phyloP scores from a whole-genome alignment of 2,888 invertebrate species.

The Mimachlamys varia region DNA sequence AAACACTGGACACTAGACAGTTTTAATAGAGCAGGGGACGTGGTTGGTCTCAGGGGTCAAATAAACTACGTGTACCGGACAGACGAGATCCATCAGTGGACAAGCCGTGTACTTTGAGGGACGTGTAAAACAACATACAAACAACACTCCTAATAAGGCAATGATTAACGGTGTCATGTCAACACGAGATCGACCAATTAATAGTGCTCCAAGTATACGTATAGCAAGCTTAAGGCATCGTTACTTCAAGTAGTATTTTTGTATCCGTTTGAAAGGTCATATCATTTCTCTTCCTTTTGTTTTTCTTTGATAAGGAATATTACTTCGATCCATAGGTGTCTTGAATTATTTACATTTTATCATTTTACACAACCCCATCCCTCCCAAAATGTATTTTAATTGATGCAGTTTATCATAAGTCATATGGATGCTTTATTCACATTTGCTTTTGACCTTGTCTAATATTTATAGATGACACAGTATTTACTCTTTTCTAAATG shows the following conservation, averaged over 20 bases:
- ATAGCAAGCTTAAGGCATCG: not conserved
- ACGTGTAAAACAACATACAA: not conserved
- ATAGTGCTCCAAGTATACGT: not conserved
- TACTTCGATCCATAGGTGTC: no score
- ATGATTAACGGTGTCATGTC: not conserved
- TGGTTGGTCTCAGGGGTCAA: not conserved
- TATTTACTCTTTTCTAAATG: no score
- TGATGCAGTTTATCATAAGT: no score
- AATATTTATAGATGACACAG: no score
- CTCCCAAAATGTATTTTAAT: no score
- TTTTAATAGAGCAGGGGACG: not conserved
- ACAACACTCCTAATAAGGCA: slow-evolving; percentile 2
- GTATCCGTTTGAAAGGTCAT: no score
- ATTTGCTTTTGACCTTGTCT: no score
- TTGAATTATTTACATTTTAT: no score
- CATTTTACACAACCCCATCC: no score
- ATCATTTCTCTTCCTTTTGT: no score
- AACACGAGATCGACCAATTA: not conserved
- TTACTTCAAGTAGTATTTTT: not conserved
- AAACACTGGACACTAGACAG: not conserved
- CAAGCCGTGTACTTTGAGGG: not conserved
- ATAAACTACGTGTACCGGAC: slow-evolving; percentile 1
- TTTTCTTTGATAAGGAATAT: no score
- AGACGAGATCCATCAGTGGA: not conserved
- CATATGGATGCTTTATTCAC: no score